Evolutionary conservation across 1,140 invertebrate species (phyloP).

Genomic region (Hylaeus volcanicus): DNA sequence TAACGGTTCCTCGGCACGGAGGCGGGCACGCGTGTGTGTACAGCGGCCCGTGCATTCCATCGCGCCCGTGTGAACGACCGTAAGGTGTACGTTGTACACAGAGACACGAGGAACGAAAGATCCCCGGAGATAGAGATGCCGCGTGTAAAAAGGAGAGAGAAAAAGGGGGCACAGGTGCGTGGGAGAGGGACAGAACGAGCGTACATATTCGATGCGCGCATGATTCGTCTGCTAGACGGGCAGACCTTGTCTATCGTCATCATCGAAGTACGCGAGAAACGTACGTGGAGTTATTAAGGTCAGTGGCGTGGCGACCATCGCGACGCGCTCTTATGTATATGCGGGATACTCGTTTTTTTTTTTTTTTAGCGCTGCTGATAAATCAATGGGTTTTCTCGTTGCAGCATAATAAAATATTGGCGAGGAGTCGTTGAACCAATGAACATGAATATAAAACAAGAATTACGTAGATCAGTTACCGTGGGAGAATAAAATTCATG

Average conservation of each 20-base stretch:
- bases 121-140: constrained; percentile 47
- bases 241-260: constrained; percentile 74
- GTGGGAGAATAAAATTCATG: no score
- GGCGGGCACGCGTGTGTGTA: constrained; percentile 58
- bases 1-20: constrained; percentile 75
- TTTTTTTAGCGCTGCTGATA: no score
- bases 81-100: constrained; percentile 51
- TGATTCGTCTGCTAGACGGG: constrained; percentile 64
- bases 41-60: constrained; percentile 46
- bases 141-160: constrained; percentile 39
- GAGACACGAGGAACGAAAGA: constrained; percentile 29
- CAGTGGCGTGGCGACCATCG: constrained; percentile 69
- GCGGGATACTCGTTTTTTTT: no score
- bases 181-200: constrained; percentile 9
- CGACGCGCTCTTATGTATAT: background rate
- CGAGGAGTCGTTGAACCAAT: no score
- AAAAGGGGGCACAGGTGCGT: constrained; percentile 9
- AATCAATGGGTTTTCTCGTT: no score
- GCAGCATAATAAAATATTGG: no score
- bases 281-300: constrained; percentile 74
- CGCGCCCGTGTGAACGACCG: constrained; percentile 62
- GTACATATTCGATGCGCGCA: constrained; percentile 70
- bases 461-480: no score
- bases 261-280: constrained; percentile 70
- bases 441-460: no score